Base-by-base conservation (phyloP, 2,888 invertebrate species). In the Ophion ellenae region DNA sequence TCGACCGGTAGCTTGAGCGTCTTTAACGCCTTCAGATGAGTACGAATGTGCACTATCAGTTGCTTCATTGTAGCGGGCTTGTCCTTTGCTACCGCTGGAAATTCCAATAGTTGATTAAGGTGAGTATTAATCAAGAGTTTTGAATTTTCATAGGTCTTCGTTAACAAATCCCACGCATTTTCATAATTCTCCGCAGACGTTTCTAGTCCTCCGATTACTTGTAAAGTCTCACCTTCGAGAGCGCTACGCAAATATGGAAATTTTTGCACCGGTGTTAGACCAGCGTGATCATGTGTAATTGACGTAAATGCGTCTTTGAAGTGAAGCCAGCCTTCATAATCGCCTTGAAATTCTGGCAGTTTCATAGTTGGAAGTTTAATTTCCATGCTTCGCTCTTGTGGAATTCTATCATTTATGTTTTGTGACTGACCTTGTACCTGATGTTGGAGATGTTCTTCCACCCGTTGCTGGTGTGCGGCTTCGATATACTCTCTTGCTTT, bases 1-100 rank as follows among this genome's bases (percentile, higher is more conserved):
- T 90, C 87, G 36, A 87, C 86, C 5, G 90, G 88, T 79, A 88
- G 85, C 10, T 86, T 81, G 5, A 90, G 73, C 6, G 88, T 83
- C 69, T 87, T 85, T 28, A 89, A 77, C 0, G 89, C 85, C 14
- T 86, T 87, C 24, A 89, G 66, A 47, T 89, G 89, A 2, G 86
- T 86, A 69, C 88, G 75, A 7, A 86, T 77, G 71, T 84, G 67
- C 36, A 87, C 85, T n/a, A 88, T 77, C 1, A 89, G 78, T 20
- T 86, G 77, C 11, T 77, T 82, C 2, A 89, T 57, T 63, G 85
- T 53, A 6, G 82, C 28, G 14, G 85, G 78, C 20, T 84, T 81
- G 24, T 87, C 86, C 28, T 74, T 79, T 28, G 57, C 71, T 47
- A 84, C 67, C n/a, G 71, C 24, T 28, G 75, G 83, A 64, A 86